phyloP scores from a whole-genome alignment of 2,113 vertebrate genomes.

The Corvus cornix region DNA sequence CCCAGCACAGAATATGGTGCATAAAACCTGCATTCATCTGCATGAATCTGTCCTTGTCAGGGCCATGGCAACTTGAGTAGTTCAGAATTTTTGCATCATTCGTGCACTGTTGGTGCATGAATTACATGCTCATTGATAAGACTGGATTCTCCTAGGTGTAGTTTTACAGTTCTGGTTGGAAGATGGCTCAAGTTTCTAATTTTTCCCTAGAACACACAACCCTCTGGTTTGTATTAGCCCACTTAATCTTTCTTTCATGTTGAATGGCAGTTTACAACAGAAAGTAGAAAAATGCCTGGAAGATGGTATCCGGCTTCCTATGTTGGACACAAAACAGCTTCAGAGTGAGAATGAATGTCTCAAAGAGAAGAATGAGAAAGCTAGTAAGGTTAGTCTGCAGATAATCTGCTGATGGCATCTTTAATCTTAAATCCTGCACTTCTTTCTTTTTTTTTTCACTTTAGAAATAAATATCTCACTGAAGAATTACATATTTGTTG shows the following conservation, averaged over 20 bases:
- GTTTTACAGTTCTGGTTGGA: not conserved
- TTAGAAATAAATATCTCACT: not conserved
- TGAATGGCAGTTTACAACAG: constrained; percentile 84
- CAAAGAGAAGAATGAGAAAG: constrained; percentile 81
- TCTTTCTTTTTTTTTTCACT: not conserved
- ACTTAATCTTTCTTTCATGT: not conserved
- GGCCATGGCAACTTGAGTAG: not conserved
- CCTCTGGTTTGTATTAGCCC: not conserved
- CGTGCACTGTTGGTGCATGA: not conserved
- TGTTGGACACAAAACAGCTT: constrained; percentile 90
- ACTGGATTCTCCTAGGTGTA: not conserved
- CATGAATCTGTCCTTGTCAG: not conserved
- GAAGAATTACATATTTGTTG: not conserved
- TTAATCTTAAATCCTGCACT: not conserved
- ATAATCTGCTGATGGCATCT: not conserved
- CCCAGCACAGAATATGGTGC: not conserved
- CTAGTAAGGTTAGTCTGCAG: constrained; percentile 78
- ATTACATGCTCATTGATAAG: not conserved
- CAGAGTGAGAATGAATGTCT: constrained; percentile 87
- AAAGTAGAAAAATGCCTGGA: constrained; percentile 94
- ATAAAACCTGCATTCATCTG: not conserved
- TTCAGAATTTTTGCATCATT: not conserved
- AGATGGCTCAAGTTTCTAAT: not conserved
- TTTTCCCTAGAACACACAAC: not conserved
- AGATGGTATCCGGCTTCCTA: constrained; percentile 90